These are phyloP conservation scores for Xanthia icteritia DNA, from an alignment of 2,888 invertebrate genomes.

Conservation along the genomic window DNA sequence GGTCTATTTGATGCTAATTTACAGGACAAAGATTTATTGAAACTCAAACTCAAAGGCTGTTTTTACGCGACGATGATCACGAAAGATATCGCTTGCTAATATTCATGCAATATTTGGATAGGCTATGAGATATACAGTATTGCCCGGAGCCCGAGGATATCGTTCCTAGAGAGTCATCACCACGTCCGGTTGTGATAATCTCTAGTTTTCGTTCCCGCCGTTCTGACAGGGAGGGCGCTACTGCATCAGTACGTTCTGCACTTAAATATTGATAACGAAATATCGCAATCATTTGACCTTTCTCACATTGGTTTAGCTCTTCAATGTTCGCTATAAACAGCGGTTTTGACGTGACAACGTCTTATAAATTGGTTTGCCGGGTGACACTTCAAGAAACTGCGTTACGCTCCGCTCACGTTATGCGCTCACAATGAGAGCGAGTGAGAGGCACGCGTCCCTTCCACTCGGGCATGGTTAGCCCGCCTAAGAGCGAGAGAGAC, in stretches of 20 bases:
- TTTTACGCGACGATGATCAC: not conserved
- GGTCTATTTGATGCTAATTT: slow-evolving; percentile 2
- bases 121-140: slow-evolving; percentile 73
- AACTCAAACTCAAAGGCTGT: slow-evolving; percentile 10
- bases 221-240: slow-evolving; percentile 78
- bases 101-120: slow-evolving; percentile 61
- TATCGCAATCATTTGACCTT: slow-evolving; percentile 6
- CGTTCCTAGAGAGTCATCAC: slow-evolving; percentile 75
- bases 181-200: slow-evolving; percentile 73
- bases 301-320: not conserved
- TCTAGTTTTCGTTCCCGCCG: slow-evolving; percentile 76
- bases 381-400: no score
- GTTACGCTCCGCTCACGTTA: no score
- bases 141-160: slow-evolving; percentile 77
- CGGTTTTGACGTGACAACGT: no score
- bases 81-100: slow-evolving; percentile 1
- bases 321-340: slow-evolving; percentile 38
- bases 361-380: no score
- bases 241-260: slow-evolving; percentile 67
- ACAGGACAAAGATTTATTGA: no score
- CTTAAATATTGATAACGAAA: slow-evolving; percentile 16
- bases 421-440: no score
- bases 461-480: no score
- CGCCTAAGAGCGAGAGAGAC: no score
- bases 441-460: no score